These are phyloP conservation scores for Gyps fulvus DNA, from an alignment of 2,113 vertebrate genomes.

Conservation along the genomic window DNA sequence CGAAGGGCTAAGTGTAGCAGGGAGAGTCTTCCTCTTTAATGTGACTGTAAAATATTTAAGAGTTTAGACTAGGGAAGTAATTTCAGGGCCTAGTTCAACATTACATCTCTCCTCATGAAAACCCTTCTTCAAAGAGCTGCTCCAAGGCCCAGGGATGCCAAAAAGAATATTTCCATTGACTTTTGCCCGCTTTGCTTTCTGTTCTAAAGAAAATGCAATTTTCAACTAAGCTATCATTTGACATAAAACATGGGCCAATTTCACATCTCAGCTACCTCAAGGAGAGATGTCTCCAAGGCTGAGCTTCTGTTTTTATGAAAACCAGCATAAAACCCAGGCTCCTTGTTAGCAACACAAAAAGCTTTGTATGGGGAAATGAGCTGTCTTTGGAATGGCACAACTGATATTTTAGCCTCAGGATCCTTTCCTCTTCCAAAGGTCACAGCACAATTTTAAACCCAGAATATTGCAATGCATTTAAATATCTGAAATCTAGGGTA, in stretches of 20 bases:
- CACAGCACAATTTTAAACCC: background rate
- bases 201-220: conserved; percentile 24
- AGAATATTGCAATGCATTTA: background rate
- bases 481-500: background rate
- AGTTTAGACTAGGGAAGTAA: background rate
- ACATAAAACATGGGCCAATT: conserved; percentile 10
- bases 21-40: background rate
- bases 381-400: conserved; percentile 8
- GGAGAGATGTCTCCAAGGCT: background rate
- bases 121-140: background rate
- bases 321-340: background rate
- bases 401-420: conserved; percentile 33
- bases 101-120: background rate
- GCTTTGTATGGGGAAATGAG: conserved; percentile 4
- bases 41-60: conserved; percentile 6
- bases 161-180: conserved; percentile 30
- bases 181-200: background rate
- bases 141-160: background rate
- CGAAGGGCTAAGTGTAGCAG: background rate
- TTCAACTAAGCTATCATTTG: background rate
- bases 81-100: background rate
- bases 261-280: background rate
- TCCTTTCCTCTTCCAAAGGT: conserved; percentile 31
- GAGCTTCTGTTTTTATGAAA: background rate
- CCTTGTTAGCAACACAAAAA: conserved; percentile 31